Conservation (phyloP, 2,797 vertebrate species). For the Odontamblyopus rebecca region DNA sequence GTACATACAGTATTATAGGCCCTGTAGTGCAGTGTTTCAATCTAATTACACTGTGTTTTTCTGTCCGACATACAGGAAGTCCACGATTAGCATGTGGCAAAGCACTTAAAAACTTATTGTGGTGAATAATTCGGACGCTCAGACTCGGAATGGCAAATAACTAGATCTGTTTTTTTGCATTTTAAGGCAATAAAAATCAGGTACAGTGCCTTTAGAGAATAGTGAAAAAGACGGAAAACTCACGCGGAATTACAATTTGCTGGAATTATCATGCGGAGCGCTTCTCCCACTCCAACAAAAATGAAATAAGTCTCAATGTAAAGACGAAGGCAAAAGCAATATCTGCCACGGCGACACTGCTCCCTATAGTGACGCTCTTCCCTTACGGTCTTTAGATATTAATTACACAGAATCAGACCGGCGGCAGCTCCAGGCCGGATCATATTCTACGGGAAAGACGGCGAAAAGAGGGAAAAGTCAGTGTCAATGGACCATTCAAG, state of each 20-base stretch:
- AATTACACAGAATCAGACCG: conserved; percentile 29
- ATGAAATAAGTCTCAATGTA: conserved; percentile 37
- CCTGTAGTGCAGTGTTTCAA: too few relatives aligned
- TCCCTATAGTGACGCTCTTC: conserved; percentile 14
- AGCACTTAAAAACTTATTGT: too few relatives aligned
- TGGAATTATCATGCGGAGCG: conserved; percentile 49
- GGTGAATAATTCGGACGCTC: too few relatives aligned
- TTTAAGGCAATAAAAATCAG: too few relatives aligned
- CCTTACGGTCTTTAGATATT: conserved; percentile 33
- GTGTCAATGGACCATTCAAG: background rate
- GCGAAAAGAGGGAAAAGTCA: background rate
- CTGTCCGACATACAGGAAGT: too few relatives aligned
- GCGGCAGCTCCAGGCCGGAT: background rate
- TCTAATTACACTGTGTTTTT: too few relatives aligned
- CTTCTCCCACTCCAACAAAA: conserved; percentile 29
- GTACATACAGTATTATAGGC: conserved; percentile 22
- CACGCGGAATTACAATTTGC: conserved; percentile 53
- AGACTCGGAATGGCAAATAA: too few relatives aligned
- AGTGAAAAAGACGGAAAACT: conserved; percentile 27
- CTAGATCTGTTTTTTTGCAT: too few relatives aligned
- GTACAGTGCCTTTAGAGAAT: background rate
- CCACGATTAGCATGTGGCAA: too few relatives aligned
- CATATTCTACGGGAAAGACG: conserved; percentile 9
- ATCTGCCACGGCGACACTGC: conserved; percentile 7
- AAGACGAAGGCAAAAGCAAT: conserved; percentile 37